Base-by-base conservation (phyloP, 2,888 invertebrate species). In the Lasioglossum villosulum region DNA sequence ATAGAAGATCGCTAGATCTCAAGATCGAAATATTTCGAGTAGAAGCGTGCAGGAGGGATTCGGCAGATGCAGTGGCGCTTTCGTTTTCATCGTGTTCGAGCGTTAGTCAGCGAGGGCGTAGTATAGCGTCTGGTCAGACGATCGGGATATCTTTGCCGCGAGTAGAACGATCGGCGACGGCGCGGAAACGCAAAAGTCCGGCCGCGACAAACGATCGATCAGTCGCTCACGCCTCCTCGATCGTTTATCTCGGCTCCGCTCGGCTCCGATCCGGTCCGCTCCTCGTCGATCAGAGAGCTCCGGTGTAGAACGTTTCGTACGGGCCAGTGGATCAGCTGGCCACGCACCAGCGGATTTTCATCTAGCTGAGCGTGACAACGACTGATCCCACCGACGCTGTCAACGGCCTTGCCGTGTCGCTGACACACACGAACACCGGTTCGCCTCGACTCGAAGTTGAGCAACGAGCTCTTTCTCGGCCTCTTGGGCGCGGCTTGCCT, bases 381-480 rank as follows among this genome's bases (percentile, higher is more conserved):
- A 90, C 89, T 79, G 88, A 88, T 88, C 83, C 82, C 78, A 27
- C 76, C 48, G 66, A 59, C 70, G 74, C 87, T 83, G 87, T 88
- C 89, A 87, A 87, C 87, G 89, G 88, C 90, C 90, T 90, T 90
- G 90, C 87, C 89, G 68, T 37, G 89, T 76, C 79, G 71, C 56
- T n/a, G 37, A 72, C 70, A 19, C 70, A 74, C 23, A n/a, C 52
- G 23, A 75, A 81, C 89, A 88, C 90, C 86, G 86, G 90, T 91
- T 91, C 86, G 87, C 89, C 89, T 90, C 90, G 90, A 73, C 71
- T 86, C 37, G 78, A 87, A 89, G 90, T 90, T 90, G 88, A 90
- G 90, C 86, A 90, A 90, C 83, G 34, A 34, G 34, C 66, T 27
- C 30, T 30, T 30, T 66, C 59, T 37, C 75, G 68, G 23, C 23